Base-by-base conservation (phyloP, 1,140 invertebrate genomes). In the Zeugodacus cucurbitae region DNA sequence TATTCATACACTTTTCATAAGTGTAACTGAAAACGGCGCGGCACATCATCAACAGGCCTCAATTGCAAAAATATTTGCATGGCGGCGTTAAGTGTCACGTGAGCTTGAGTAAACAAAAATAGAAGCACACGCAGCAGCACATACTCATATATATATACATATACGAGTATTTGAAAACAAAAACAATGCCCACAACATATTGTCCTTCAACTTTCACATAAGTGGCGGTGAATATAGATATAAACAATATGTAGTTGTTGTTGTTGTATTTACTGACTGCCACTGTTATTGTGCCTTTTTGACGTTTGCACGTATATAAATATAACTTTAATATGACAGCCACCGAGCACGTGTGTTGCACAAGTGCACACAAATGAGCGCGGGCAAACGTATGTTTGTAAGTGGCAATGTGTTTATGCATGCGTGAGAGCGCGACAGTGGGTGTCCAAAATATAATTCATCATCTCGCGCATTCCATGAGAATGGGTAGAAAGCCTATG, bases 311-410 rank as follows among this genome's bases (percentile, higher is more conserved):
- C 41, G 41, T 37, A n/a, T 82, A 82, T 82, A 54, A 82, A 82
- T 82, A 82, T 82, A 48, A 82, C 74, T 82, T 82, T 82, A 82
- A 82, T 82, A 48, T 82, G 74, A 82, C 74, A 82, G 41, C n/a
- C 74, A 82, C 41, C 74, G 4, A 82, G 41, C 74, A 82, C 74
- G 74, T 82, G 74, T 37, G n/a, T 17, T 82, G 74, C 74, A 48
- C 74, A 82, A 82, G 74, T 82, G 74, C 41, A 54, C 74, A 44
- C 8, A 82, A 82, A 82, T 48, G 41, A 44, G 41, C 7, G n/a
- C 10, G 74, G 4, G 48, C 37, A 48, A 26, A 41, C 34, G 20
- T 70, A 67, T 32, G n/a, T 17, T 11, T 70, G 5, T 41, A 37
- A 48, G 22, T 48, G 41, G 3, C 5, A 44, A 44, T 78, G 22